Conservation (phyloP, 1,140 invertebrate genomes). For the Ericerus pela region DNA sequence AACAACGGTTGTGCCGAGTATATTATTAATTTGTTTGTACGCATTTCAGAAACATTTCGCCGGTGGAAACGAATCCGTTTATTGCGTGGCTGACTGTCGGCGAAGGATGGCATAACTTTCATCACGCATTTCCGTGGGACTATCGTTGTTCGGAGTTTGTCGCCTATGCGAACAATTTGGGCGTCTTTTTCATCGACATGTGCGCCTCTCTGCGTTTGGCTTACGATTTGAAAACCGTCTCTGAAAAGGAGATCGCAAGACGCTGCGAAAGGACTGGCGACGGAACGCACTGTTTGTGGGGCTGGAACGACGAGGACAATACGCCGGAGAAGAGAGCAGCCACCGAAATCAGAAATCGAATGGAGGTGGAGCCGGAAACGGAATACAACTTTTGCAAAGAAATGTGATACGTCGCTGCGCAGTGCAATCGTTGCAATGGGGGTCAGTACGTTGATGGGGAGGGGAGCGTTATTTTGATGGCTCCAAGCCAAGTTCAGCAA, state of each 20-base stretch:
- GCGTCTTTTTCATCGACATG: slow-evolving; percentile 44
- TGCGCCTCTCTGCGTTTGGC: slow-evolving; percentile 42
- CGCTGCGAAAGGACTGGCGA: slow-evolving; percentile 49
- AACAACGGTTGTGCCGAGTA: too few species aligned
- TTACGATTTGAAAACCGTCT: slow-evolving; percentile 38
- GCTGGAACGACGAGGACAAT: slow-evolving; percentile 69
- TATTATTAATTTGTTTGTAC: slow-evolving; percentile 30
- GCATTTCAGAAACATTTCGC: slow-evolving; percentile 47
- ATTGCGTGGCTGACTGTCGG: slow-evolving; percentile 27
- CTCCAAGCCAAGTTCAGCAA: too few species aligned
- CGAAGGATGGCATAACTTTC: slow-evolving; percentile 46
- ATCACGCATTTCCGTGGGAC: slow-evolving; percentile 65
- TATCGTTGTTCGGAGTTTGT: slow-evolving; percentile 63
- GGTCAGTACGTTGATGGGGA: too few species aligned
- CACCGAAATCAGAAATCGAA: too few species aligned
- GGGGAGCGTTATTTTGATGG: too few species aligned
- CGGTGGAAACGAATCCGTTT: slow-evolving; percentile 35
- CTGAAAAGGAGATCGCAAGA: slow-evolving; percentile 21
- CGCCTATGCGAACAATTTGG: slow-evolving; percentile 55
- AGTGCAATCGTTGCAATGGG: too few species aligned
- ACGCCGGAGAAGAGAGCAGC: too few species aligned
- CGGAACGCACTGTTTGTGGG: too few species aligned
- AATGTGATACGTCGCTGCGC: too few species aligned
- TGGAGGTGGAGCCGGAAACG: too few species aligned
- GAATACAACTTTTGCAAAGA: too few species aligned